Conservation (phyloP, 2,888 invertebrate genomes). For the Melanchra persicariae region DNA sequence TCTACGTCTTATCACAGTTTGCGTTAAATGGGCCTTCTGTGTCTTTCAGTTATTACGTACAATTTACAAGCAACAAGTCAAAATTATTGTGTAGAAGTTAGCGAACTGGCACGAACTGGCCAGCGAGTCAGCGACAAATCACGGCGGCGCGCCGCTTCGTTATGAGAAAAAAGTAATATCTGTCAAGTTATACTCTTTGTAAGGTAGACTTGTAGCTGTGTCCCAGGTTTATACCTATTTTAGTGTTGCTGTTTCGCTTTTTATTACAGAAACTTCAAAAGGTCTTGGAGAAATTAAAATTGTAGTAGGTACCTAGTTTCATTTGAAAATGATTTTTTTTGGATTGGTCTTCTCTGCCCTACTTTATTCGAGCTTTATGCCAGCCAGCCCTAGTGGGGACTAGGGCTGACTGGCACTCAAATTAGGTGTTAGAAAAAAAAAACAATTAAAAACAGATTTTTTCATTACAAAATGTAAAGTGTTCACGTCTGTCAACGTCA, state of each 20-base stretch:
- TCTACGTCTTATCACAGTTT: background rate
- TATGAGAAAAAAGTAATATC: slow-evolving; percentile 60
- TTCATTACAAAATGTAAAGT: too few relatives aligned
- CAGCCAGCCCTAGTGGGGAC: too few relatives aligned
- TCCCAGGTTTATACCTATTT: slow-evolving; percentile 8
- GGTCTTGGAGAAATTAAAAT: slow-evolving; percentile 14
- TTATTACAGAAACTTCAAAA: slow-evolving; percentile 21
- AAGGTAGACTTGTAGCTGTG: slow-evolving; percentile 1
- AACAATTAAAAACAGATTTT: too few relatives aligned
- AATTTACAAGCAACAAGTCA: slow-evolving; percentile 65
- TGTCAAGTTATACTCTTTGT: slow-evolving; percentile 24
- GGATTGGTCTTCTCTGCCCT: too few relatives aligned
- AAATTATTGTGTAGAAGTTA: slow-evolving; percentile 53
- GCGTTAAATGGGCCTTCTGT: slow-evolving; percentile 11
- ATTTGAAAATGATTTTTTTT: too few relatives aligned
- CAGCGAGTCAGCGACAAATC: slow-evolving; percentile 47
- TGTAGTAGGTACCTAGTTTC: background rate
- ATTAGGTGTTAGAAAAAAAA: too few relatives aligned
- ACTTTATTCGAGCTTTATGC: too few relatives aligned
- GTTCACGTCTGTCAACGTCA: too few relatives aligned
- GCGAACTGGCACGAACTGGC: slow-evolving; percentile 23
- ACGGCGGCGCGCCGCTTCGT: slow-evolving; percentile 30
- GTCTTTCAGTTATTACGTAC: background rate
- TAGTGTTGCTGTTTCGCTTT: slow-evolving; percentile 13
- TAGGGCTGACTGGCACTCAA: too few relatives aligned